Conservation (phyloP, 2,113 vertebrate genomes). For the Entomyzon cyanotis region DNA sequence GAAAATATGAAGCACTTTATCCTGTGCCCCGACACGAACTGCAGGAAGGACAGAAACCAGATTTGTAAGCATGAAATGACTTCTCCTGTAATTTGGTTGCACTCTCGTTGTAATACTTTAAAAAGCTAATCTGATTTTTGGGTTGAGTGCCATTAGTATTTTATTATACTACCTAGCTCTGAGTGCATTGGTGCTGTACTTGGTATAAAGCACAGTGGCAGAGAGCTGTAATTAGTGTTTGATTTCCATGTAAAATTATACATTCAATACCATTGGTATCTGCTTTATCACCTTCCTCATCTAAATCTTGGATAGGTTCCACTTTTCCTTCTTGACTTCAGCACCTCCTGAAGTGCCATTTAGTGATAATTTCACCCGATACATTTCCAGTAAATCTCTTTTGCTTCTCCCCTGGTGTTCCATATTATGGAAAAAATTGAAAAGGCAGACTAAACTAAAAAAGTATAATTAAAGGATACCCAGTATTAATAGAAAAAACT, state of each 20-base stretch:
- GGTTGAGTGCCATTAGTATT: background rate
- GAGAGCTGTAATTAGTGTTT: background rate
- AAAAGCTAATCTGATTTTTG: background rate
- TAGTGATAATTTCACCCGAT: background rate
- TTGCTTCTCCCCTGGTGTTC: background rate
- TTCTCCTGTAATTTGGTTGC: background rate
- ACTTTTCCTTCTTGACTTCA: background rate
- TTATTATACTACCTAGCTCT: background rate
- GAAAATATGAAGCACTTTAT: conserved; percentile 76
- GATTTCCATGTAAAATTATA: background rate
- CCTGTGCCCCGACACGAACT: conserved; percentile 66
- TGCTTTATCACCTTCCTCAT: background rate
- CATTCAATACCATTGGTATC: background rate
- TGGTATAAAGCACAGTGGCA: background rate
- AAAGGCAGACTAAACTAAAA: background rate
- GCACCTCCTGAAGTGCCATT: background rate
- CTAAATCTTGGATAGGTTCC: background rate
- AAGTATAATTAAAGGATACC: background rate
- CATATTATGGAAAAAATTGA: background rate
- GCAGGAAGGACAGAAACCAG: conserved; percentile 70
- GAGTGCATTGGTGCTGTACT: background rate
- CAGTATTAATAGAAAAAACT: background rate
- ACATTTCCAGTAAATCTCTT: background rate
- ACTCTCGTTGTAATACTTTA: background rate
- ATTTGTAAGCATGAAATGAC: conserved; percentile 74